Base-by-base conservation (phyloP, 2,888 invertebrate species). In the Rotaria socialis region DNA sequence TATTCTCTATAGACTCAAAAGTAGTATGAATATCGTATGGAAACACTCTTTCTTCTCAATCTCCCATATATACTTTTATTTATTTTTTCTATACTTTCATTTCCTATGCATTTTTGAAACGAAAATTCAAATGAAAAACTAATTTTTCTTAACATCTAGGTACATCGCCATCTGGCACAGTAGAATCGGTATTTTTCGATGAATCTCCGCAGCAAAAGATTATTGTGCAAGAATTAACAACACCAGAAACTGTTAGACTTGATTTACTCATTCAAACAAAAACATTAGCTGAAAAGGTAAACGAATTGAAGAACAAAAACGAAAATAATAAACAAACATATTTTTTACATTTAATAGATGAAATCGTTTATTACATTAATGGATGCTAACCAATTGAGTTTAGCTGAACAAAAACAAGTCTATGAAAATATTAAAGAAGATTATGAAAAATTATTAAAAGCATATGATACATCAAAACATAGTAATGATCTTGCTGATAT, bases 351-450 rank as follows among this genome's bases (percentile, higher is more conserved):
- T 84, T 27, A 3, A 52, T 52, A 86, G 86, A 86, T 86, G 86
- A 85, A 85, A 75, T 85, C 86, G 50, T 86, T 86, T 74, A 14
- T 86, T 0, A 85, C 86, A 35, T 58, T 86, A 47, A 84, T 86
- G 50, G 43, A 86, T 60, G 86, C 85, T 58, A 86, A 86, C 35
- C 86, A 86, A 60, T 50, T 86, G n/a, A 86, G 85, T 85, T 84
- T 75, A 86, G 41, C 47, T 43, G 86, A 86, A 84, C 86, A 86
- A 41, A 85, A 67, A 41, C 85, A 85, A 60, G 86, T 85, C 10
- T 85, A 84, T 85, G 85, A 85, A 22, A 86, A 74, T 56, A 86
- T 86, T 35, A 85, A 85, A n/a, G 60, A 85, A 2, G 86, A 86
- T 58, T 86, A 86, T 41, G 56, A 86, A 43, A 56, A 50, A 43